phyloP scores from a whole-genome alignment of 2,113 vertebrate species.

The Leucopsar rothschildi region DNA sequence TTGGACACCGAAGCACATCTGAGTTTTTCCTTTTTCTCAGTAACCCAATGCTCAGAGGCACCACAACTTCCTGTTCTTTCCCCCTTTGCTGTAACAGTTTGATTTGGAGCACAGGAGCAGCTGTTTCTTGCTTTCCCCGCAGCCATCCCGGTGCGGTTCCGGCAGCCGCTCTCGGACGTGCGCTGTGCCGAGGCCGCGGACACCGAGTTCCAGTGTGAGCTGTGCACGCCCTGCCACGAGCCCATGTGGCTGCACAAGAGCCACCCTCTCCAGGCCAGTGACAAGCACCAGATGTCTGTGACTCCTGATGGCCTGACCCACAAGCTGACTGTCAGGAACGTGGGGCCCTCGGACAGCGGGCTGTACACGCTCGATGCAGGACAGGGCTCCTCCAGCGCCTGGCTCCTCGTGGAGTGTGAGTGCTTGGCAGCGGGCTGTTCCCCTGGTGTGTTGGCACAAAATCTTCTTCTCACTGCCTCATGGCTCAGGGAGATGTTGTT shows the following conservation, averaged over 20 bases:
- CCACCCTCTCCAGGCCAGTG: conserved; percentile 53
- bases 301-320: conserved; percentile 81
- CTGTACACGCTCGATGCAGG: conserved; percentile 79
- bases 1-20: not conserved
- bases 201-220: conserved; percentile 74
- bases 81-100: not conserved
- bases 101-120: not conserved
- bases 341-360: conserved; percentile 72
- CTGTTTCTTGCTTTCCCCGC: not conserved
- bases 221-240: conserved; percentile 69
- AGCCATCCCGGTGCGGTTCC: conserved; percentile 78
- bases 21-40: not conserved
- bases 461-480: not conserved
- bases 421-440: not conserved
- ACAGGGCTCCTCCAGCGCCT: conserved; percentile 76
- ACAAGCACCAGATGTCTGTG: conserved; percentile 71
- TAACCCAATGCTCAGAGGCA: not conserved
- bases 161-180: conserved; percentile 67
- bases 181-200: conserved; percentile 70
- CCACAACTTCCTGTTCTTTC: too few relatives aligned
- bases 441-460: not conserved
- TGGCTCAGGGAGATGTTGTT: not conserved
- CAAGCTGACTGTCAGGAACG: conserved; percentile 73
- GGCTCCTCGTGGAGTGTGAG: conserved; percentile 84
- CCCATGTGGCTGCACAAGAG: conserved; percentile 78